Evolutionary conservation across 2,888 invertebrate genomes (phyloP).

Genomic region (Protophormia terraenovae): DNA sequence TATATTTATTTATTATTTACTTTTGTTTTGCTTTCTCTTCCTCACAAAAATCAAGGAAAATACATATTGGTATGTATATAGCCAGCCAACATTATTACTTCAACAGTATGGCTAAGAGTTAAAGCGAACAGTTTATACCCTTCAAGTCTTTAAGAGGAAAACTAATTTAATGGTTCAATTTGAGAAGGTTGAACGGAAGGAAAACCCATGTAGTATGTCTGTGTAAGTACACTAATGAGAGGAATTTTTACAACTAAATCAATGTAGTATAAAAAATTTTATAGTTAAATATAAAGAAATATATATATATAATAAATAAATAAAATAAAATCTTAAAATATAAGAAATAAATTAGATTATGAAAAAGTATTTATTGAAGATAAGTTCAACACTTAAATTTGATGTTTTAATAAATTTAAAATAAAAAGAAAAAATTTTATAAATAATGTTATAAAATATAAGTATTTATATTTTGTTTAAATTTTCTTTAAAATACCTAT

Average conservation of each 20-base stretch:
- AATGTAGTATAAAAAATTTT: neutral
- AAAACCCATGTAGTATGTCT: neutral
- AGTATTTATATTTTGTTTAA: too few species aligned
- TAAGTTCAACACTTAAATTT: too few species aligned
- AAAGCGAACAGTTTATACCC: neutral
- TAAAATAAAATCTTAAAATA: too few species aligned
- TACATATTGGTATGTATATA: neutral
- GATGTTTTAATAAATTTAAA: too few species aligned
- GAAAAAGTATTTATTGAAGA: too few species aligned
- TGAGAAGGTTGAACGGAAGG: constrained; percentile 28
- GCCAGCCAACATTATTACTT: too few species aligned
- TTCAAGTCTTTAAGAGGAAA: neutral
- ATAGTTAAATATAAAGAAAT: too few species aligned
- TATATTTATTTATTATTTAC: constrained; percentile 47
- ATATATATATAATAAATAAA: too few species aligned
- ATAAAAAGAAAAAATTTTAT: too few species aligned
- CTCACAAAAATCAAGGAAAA: neutral
- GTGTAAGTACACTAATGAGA: neutral
- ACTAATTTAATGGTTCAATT: constrained; percentile 38
- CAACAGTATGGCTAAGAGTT: neutral
- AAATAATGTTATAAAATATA: too few species aligned
- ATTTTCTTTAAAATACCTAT: too few species aligned
- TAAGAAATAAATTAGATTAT: too few species aligned
- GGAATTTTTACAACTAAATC: neutral
- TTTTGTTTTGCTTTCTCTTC: constrained; percentile 17